Percentiles rank a stretch among this genome's conserved stretches.
Evolutionary conservation across 2,888 invertebrate species (phyloP).

Genomic region (Eupithecia abbreviata): DNA sequence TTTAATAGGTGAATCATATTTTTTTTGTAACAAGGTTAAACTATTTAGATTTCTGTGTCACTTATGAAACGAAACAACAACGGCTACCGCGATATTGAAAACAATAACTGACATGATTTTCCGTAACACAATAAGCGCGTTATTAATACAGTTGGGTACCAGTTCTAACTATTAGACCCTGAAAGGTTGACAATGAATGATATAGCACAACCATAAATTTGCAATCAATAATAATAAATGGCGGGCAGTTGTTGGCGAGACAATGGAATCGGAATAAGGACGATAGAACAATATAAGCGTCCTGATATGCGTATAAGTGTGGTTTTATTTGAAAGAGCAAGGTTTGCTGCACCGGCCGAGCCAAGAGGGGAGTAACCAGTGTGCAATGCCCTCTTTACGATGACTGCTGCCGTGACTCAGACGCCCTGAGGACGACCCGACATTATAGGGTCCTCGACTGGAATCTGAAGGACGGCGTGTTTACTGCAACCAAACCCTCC

Average conservation of each 20-base stretch:
- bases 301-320: slow-evolving; percentile 66
- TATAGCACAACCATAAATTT: slow-evolving; percentile 65
- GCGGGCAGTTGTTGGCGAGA: slow-evolving; percentile 60
- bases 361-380: slow-evolving; percentile 72
- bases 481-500: slow-evolving; percentile 64
- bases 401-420: slow-evolving; percentile 78
- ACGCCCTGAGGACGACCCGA: slow-evolving; percentile 80
- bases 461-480: slow-evolving; percentile 76
- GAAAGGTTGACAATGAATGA: slow-evolving; percentile 65
- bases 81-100: slow-evolving; percentile 36
- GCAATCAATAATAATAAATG: slow-evolving; percentile 73
- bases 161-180: slow-evolving; percentile 50
- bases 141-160: slow-evolving; percentile 31
- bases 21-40: slow-evolving; percentile 43
- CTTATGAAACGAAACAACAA: slow-evolving; percentile 40
- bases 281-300: slow-evolving; percentile 73
- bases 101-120: slow-evolving; percentile 52
- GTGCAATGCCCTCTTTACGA: slow-evolving; percentile 83
- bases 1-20: slow-evolving; percentile 42
- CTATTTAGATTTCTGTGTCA: slow-evolving; percentile 47
- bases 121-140: slow-evolving; percentile 45
- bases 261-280: slow-evolving; percentile 78
- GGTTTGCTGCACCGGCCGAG: slow-evolving; percentile 66
- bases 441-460: slow-evolving; percentile 82
- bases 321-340: slow-evolving; percentile 65